These are phyloP conservation scores for Agrotis ipsilon DNA, from an alignment of 2,888 invertebrate genomes.

Conservation along the genomic window DNA sequence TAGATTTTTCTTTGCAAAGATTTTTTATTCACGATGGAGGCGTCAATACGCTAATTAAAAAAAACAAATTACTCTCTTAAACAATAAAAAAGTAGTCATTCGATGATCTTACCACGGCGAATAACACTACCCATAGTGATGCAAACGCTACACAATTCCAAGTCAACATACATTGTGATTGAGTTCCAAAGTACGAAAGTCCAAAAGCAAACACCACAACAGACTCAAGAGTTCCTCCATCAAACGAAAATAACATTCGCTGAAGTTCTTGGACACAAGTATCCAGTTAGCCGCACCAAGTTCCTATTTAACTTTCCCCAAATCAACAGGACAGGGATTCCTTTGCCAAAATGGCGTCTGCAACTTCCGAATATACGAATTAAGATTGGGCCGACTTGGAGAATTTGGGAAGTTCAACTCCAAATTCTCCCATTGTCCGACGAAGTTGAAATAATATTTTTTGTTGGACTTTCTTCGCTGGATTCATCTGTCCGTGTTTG, in stretches of 20 bases:
- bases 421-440: constrained; percentile 54
- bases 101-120: no score
- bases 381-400: constrained; percentile 51
- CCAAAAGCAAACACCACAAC: constrained; percentile 2
- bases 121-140: no score
- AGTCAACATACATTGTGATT: not conserved
- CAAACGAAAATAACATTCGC: constrained; percentile 29
- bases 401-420: constrained; percentile 46
- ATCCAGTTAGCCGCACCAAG: constrained; percentile 44
- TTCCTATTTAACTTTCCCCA: constrained; percentile 60
- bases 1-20: no score
- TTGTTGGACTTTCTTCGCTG: constrained; percentile 39
- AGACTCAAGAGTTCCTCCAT: constrained; percentile 17
- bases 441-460: constrained; percentile 51
- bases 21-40: no score
- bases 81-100: no score
- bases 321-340: constrained; percentile 61
- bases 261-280: constrained; percentile 46
- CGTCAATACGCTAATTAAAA: no score
- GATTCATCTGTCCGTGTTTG: constrained; percentile 40
- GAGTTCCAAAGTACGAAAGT: not conserved
- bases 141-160: no score
- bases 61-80: no score
- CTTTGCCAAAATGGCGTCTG: constrained; percentile 55
- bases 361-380: constrained; percentile 64